Percentiles rank a stretch among this genome's conserved stretches.
Conservation (phyloP, 2,888 invertebrate genomes). For the Caenorhabditis imperialis region DNA sequence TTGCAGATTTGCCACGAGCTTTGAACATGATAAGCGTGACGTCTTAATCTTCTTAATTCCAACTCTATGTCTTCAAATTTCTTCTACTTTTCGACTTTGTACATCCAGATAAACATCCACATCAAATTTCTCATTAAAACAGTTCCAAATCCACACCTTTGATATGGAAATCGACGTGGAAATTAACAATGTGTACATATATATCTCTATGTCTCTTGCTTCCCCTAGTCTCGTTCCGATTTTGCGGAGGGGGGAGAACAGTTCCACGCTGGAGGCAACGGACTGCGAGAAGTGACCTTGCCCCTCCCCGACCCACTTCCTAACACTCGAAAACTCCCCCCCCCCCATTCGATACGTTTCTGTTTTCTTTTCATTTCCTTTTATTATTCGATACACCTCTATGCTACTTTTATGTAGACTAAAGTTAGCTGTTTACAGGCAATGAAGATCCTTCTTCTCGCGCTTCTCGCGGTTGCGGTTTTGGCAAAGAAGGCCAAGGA, state of each 20-base stretch:
- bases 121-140: no score
- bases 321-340: constrained; percentile 37
- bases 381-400: constrained; percentile 1
- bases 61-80: no score
- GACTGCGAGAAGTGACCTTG: constrained; percentile 32
- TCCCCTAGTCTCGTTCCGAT: constrained; percentile 24
- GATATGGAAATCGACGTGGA: no score
- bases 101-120: no score
- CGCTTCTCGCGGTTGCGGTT: constrained; percentile 31
- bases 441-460: constrained; percentile 40
- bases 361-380: neutral
- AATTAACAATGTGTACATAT: no score
- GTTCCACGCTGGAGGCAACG: constrained; percentile 38
- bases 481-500: constrained; percentile 50
- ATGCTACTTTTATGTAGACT: no score
- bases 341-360: constrained; percentile 18
- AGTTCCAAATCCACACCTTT: no score
- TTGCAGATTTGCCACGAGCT: no score
- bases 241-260: constrained; percentile 19
- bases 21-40: no score
- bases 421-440: constrained; percentile 17
- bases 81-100: no score
- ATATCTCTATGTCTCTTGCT: neutral
- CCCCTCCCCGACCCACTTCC: constrained; percentile 42
- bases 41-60: no score